phyloP scores from a whole-genome alignment of 2,797 vertebrate species.

The Rachycentron canadum region DNA sequence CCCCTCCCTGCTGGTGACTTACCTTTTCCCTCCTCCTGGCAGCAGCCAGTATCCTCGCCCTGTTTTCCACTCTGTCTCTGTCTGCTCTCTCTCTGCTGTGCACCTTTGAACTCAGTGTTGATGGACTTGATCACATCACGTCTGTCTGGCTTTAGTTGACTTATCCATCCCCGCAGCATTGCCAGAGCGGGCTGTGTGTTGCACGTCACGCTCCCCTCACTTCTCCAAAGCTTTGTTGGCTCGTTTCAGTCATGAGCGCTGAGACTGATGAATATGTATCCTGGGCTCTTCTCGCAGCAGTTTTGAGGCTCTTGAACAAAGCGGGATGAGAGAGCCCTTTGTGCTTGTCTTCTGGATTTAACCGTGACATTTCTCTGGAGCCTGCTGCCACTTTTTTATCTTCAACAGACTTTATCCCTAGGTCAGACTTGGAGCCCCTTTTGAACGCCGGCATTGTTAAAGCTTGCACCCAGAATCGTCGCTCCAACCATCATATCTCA shows the following conservation, averaged over 20 bases:
- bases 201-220: constrained; percentile 53
- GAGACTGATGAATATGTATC: constrained; percentile 78
- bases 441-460: constrained; percentile 58
- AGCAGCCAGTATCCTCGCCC: constrained; percentile 19
- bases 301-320: constrained; percentile 74
- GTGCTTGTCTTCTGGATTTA: constrained; percentile 78
- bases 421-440: constrained; percentile 59
- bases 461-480: constrained; percentile 39
- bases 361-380: constrained; percentile 74
- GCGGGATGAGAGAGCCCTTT: constrained; percentile 70
- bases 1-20: constrained; percentile 23
- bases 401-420: constrained; percentile 68
- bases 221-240: constrained; percentile 64
- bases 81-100: constrained; percentile 33
- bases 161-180: constrained; percentile 57
- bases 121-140: constrained; percentile 67
- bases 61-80: constrained; percentile 5
- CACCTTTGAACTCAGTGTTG: constrained; percentile 64
- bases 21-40: constrained; percentile 31
- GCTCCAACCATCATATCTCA: constrained; percentile 24
- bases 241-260: constrained; percentile 56
- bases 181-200: constrained; percentile 52
- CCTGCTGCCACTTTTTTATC: constrained; percentile 68
- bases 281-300: constrained; percentile 48
- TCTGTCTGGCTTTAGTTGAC: constrained; percentile 63